These are phyloP conservation scores for Pituophis catenifer DNA, from an alignment of 2,113 vertebrate species.

Conservation along the genomic window DNA sequence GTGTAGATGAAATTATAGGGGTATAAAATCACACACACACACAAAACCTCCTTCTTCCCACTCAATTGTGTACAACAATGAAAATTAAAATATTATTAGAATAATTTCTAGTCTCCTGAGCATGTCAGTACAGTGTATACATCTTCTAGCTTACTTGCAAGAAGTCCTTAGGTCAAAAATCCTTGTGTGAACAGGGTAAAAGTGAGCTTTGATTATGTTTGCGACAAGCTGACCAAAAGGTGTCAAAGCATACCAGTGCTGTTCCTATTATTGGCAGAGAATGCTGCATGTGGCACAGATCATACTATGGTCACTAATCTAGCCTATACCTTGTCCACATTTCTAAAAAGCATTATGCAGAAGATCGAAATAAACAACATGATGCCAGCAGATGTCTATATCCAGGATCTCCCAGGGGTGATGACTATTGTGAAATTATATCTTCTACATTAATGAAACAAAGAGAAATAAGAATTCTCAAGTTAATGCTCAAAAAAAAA, in stretches of 20 bases:
- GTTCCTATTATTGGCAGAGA: neutral
- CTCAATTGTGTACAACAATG: neutral
- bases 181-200: neutral
- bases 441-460: neutral
- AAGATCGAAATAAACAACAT: neutral
- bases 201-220: neutral
- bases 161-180: neutral
- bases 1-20: neutral
- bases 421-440: neutral
- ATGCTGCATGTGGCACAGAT: neutral
- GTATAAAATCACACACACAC: neutral
- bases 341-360: neutral
- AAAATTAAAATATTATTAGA: neutral
- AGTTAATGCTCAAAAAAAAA: neutral
- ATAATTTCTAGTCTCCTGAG: neutral
- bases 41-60: neutral
- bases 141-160: neutral
- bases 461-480: neutral
- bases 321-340: neutral
- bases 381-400: neutral
- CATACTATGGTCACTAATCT: neutral
- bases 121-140: neutral
- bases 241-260: neutral
- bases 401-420: neutral
- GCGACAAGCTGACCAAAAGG: neutral